Percentiles rank a stretch among this genome's conserved stretches.
These are phyloP conservation scores for Burhinus bistriatus DNA, from an alignment of 2,113 vertebrate genomes.

Conservation along the genomic window DNA sequence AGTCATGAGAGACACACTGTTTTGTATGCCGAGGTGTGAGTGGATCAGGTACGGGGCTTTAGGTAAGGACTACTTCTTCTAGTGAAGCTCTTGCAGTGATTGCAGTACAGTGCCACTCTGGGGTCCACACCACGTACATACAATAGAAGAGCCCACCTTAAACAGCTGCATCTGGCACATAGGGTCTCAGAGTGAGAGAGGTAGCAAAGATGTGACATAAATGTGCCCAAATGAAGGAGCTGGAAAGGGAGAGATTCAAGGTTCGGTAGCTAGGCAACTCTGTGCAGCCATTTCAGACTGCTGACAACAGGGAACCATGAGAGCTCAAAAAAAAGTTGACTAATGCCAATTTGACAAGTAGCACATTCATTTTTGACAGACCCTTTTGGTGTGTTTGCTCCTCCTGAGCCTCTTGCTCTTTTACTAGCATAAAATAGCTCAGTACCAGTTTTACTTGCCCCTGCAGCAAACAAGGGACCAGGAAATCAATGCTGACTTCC, in stretches of 20 bases:
- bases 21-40: background rate
- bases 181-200: background rate
- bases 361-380: background rate
- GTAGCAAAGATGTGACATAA: background rate
- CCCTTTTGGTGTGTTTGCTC: background rate
- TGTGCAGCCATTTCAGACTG: background rate
- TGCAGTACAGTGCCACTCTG: background rate
- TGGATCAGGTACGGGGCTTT: rapidly evolving
- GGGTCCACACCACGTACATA: rapidly evolving
- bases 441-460: background rate
- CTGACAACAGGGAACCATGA: background rate
- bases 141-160: background rate
- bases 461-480: background rate
- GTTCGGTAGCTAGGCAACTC: background rate
- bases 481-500: background rate
- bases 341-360: background rate
- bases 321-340: background rate
- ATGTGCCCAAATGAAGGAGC: background rate
- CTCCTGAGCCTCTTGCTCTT: background rate
- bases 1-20: background rate
- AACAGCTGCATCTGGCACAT: background rate
- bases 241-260: background rate
- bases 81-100: background rate
- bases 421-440: background rate
- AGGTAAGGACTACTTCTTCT: background rate